Conservation (phyloP, 2,113 vertebrate species). For the Theristicus caerulescens region DNA sequence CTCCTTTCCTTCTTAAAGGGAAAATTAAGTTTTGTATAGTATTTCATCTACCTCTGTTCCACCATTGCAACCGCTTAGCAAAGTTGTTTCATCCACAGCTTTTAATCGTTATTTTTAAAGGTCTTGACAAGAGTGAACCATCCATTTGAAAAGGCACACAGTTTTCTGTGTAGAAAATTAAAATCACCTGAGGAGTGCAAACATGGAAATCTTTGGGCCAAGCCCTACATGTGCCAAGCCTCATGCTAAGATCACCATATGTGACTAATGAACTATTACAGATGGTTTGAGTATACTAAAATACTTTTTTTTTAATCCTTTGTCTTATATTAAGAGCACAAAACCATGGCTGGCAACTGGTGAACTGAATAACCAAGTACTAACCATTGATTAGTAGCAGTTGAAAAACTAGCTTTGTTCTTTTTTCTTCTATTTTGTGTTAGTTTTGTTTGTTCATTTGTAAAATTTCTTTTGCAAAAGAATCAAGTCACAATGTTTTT, state of each 20-base stretch:
- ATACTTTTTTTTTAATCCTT: background rate
- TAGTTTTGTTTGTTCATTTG: background rate
- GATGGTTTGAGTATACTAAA: background rate
- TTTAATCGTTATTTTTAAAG: background rate
- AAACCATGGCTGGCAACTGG: background rate
- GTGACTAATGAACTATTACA: background rate
- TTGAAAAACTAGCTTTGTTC: background rate
- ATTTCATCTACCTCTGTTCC: background rate
- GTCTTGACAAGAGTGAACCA: background rate
- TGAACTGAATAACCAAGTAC: background rate
- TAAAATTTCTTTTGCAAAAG: background rate
- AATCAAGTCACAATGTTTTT: background rate
- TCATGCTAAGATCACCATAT: background rate
- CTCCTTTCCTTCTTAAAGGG: background rate
- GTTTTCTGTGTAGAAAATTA: background rate
- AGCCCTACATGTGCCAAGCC: background rate
- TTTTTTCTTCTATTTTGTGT: background rate
- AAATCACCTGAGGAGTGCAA: background rate
- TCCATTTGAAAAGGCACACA: background rate
- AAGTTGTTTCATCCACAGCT: background rate
- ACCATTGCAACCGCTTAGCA: fast-evolving
- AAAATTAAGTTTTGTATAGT: background rate
- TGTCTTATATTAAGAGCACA: background rate
- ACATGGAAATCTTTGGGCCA: background rate
- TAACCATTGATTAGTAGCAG: background rate